phyloP scores from a whole-genome alignment of 2,888 invertebrate species.

The Orgyia antiqua region DNA sequence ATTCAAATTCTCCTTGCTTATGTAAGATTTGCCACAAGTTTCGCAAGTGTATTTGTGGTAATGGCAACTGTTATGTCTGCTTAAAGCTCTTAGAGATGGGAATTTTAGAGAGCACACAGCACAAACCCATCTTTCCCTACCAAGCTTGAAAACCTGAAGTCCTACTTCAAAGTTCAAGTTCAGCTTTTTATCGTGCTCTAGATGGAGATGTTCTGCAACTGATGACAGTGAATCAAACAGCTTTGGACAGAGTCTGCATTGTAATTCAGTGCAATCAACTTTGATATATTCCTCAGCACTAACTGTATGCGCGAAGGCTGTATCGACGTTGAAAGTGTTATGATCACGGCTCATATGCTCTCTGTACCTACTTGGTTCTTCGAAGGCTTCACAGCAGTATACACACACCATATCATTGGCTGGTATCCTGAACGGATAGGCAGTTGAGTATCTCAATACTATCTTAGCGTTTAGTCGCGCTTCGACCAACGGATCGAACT shows the following conservation, averaged over 20 bases:
- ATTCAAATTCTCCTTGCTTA: slow-evolving; percentile 33
- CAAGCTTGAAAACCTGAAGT: slow-evolving; percentile 40
- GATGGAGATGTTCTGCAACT: slow-evolving; percentile 36
- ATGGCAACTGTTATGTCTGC: slow-evolving; percentile 41
- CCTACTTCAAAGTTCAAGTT: slow-evolving; percentile 34
- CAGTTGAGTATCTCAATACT: slow-evolving; percentile 46
- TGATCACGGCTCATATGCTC: slow-evolving; percentile 47
- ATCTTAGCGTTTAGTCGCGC: slow-evolving; percentile 51
- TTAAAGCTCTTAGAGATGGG: slow-evolving; percentile 36
- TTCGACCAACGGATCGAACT: slow-evolving; percentile 40
- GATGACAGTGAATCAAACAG: slow-evolving; percentile 26
- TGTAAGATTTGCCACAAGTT: slow-evolving; percentile 44
- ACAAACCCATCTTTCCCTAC: slow-evolving; percentile 37
- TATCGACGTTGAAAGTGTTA: slow-evolving; percentile 32
- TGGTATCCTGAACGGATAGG: slow-evolving; percentile 50
- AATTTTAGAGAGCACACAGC: slow-evolving; percentile 36
- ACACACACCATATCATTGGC: slow-evolving; percentile 47
- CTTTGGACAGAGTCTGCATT: slow-evolving; percentile 41
- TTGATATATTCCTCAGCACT: slow-evolving; percentile 27
- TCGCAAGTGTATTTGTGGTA: slow-evolving; percentile 46
- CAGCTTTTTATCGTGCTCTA: slow-evolving; percentile 28
- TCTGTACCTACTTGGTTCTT: slow-evolving; percentile 40
- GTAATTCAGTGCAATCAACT: slow-evolving; percentile 49
- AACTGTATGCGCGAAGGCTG: slow-evolving; percentile 36
- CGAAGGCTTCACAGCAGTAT: slow-evolving; percentile 43